Evolutionary conservation across 2,888 invertebrate species (phyloP).

Genomic region (Harpalus rufipes): DNA sequence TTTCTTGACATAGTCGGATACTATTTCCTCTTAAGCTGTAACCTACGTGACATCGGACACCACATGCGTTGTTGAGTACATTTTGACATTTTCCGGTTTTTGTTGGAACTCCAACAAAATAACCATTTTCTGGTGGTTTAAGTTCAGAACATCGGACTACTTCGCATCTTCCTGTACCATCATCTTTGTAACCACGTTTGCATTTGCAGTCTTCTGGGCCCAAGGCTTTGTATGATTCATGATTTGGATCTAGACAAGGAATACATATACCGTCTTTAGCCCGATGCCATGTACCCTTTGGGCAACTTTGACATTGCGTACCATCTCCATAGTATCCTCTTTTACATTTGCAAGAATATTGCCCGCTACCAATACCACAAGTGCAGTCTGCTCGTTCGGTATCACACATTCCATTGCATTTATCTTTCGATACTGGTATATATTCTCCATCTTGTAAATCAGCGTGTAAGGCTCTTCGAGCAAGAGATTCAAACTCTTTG

Average conservation of each 20-base stretch:
- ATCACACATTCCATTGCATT: slow-evolving; percentile 79
- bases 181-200: slow-evolving; percentile 80
- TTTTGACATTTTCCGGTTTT: slow-evolving; percentile 81
- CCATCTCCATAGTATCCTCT: slow-evolving; percentile 84
- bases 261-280: slow-evolving; percentile 71
- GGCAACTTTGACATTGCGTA: slow-evolving; percentile 71
- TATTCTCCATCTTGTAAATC: slow-evolving; percentile 83
- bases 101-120: slow-evolving; percentile 78
- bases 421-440: slow-evolving; percentile 77
- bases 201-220: slow-evolving; percentile 81
- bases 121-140: slow-evolving; percentile 82
- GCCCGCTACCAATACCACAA: slow-evolving; percentile 84
- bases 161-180: slow-evolving; percentile 79
- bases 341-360: slow-evolving; percentile 84
- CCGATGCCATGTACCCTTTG: slow-evolving; percentile 56
- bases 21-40: slow-evolving; percentile 78
- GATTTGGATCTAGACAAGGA: slow-evolving; percentile 83
- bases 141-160: slow-evolving; percentile 82
- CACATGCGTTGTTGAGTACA: slow-evolving; percentile 85
- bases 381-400: slow-evolving; percentile 81
- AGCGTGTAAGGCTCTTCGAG: slow-evolving; percentile 83
- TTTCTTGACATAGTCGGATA: slow-evolving; percentile 82
- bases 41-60: slow-evolving; percentile 83
- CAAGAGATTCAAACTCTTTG: slow-evolving; percentile 84
- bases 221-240: slow-evolving; percentile 80